phyloP scores from a whole-genome alignment of 2,888 invertebrate species.

The Strigamia crassipes region DNA sequence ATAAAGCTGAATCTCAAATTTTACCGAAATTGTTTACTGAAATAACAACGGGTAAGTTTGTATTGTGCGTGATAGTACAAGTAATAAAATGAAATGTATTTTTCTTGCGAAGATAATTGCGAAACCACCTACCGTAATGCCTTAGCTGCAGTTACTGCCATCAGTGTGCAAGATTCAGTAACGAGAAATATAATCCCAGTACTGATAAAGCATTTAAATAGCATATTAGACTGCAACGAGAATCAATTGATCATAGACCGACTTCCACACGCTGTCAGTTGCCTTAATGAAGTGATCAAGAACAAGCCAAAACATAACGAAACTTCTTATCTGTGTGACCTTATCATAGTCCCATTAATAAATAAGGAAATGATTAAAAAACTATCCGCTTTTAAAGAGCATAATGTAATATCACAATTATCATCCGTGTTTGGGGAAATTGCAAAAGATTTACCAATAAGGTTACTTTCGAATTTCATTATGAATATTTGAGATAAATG shows the following conservation, averaged over 20 bases:
- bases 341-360: not conserved
- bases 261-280: not conserved
- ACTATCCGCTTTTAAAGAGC: not conserved
- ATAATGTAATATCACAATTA: not conserved
- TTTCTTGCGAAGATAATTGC: not conserved
- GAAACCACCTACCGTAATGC: not conserved
- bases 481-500: not conserved
- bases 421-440: not conserved
- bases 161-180: not conserved
- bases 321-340: not conserved
- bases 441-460: not conserved
- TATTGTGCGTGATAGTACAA: not conserved
- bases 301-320: not conserved
- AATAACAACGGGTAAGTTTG: not conserved
- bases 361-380: not conserved
- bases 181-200: not conserved
- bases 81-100: not conserved
- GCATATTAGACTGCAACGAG: not conserved
- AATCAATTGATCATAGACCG: not conserved
- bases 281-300: not conserved
- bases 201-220: slow-evolving; percentile 6
- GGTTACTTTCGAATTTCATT: not conserved
- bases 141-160: not conserved
- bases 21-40: not conserved
- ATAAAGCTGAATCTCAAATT: not conserved